phyloP scores from a whole-genome alignment of 2,888 invertebrate genomes.

The Acrobeloides nanus region DNA sequence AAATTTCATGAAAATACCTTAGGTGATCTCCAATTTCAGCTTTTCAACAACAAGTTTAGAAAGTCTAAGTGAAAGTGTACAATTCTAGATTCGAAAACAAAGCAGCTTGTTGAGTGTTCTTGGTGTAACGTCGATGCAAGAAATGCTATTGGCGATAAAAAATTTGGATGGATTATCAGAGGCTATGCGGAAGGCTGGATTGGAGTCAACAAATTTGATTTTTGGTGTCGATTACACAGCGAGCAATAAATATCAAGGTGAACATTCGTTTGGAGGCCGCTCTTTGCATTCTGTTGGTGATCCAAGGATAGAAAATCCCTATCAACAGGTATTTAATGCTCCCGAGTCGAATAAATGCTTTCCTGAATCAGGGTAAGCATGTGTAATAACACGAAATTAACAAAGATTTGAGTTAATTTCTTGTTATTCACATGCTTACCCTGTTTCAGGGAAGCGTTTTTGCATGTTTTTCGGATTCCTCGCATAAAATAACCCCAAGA shows the following conservation, averaged over 20 bases:
- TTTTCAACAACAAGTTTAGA: too few relatives aligned
- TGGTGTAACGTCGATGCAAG: constrained; percentile 50
- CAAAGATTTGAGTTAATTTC: too few relatives aligned
- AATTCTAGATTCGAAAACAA: constrained; percentile 25
- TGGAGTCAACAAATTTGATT: constrained; percentile 58
- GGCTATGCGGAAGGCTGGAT: constrained; percentile 57
- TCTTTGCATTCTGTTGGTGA: constrained; percentile 54
- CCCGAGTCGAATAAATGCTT: too few relatives aligned
- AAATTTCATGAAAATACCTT: not conserved
- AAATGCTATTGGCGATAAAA: constrained; percentile 45
- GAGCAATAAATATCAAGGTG: constrained; percentile 60
- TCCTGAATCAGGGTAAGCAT: too few relatives aligned
- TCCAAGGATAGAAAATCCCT: constrained; percentile 54
- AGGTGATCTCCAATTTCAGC: not conserved
- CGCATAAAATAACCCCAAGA: too few relatives aligned
- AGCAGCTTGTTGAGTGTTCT: constrained; percentile 37
- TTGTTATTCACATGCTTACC: too few relatives aligned
- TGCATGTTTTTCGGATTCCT: too few relatives aligned
- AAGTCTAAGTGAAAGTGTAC: too few relatives aligned
- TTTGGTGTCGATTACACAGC: constrained; percentile 61
- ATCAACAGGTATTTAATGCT: constrained; percentile 57
- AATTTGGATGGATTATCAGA: constrained; percentile 52
- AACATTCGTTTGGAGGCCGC: constrained; percentile 57
- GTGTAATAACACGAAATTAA: too few relatives aligned
- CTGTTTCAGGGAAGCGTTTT: too few relatives aligned